Evolutionary conservation across 2,113 vertebrate genomes (phyloP).

Genomic region (Perca schrenkii): DNA sequence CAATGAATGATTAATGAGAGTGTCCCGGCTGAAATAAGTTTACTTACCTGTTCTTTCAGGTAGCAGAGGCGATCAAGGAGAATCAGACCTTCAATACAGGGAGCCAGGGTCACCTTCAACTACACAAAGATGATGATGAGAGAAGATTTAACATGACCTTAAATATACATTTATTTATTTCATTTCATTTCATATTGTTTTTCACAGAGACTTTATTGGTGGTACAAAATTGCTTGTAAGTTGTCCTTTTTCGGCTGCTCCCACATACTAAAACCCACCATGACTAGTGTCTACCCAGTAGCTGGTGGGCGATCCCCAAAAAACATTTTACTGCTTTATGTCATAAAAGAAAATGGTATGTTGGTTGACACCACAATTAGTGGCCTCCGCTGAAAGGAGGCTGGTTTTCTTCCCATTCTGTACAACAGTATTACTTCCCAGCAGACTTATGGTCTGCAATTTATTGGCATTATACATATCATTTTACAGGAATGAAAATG

Average conservation of each 20-base stretch:
- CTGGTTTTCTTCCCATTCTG: conserved; percentile 36
- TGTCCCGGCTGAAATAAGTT: conserved; percentile 32
- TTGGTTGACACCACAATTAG: conserved; percentile 63
- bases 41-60: conserved; percentile 98
- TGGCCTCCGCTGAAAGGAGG: conserved; percentile 26
- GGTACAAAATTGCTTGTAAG: neutral
- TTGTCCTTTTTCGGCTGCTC: neutral
- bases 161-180: neutral
- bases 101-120: conserved; percentile 95
- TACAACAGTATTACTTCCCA: conserved; percentile 13
- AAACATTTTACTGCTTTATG: conserved; percentile 55
- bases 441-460: conserved; percentile 29
- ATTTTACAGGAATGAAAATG: conserved; percentile 28
- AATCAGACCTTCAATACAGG: conserved; percentile 95
- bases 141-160: no score
- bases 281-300: conserved; percentile 31
- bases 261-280: neutral
- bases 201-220: neutral
- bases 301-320: conserved; percentile 13
- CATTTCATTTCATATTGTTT: neutral
- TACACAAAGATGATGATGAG: conserved; percentile 67
- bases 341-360: conserved; percentile 50
- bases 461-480: conserved; percentile 13
- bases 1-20: neutral
- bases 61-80: conserved; percentile 97